Base-by-base conservation (phyloP, 2,113 vertebrate species). In the Coryphaenoides rupestris region DNA sequence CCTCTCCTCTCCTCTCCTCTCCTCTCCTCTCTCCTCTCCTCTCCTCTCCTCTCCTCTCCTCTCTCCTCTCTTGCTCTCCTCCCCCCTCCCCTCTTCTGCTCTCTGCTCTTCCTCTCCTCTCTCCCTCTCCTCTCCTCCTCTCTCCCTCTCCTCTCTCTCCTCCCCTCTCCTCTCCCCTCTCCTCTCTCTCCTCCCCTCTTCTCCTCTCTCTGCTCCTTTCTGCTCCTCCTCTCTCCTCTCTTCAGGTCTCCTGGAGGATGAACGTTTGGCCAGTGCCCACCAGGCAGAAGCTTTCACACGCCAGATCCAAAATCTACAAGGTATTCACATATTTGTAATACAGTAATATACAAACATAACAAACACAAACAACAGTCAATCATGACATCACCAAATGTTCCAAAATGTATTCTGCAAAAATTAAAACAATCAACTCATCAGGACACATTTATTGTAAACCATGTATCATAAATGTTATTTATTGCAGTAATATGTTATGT, bases 231-330 rank as follows among this genome's bases (percentile, higher is more conserved):
- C 16, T 16, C 12, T 12, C 54, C 61, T 50, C 46, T 22, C 17
- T 24, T 21, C 79, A 95, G 94, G 93, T 26, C 86, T 95, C 69
- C 60, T 95, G 84, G 94, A 96, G 66, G 94, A 95, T n/a, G 93
- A 95, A 69, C 91, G 94, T 47, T 69, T 95, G 80, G 90, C 92
- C 28, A 93, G 92, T 0, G 93, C 94, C 5, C 93, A 94, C 81
- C 94, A 93, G 76, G 92, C 92, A 0, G 93, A 94, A 68, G 86
- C 91, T 72, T 93, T 94, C 82, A 90, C 90, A 6, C 89, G 90
- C 10, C 90, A 93, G 74, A 92, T 94, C 70, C 92, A 92, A 79
- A 87, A 88, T 47, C 85, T 94, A 21, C 92, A 94, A 88, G 92
- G 93, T 91, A 81, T 5, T 28, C 2, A 40, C 40, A 22, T 13